Conservation (phyloP, 2,888 invertebrate genomes). For the Agrilus mali region DNA sequence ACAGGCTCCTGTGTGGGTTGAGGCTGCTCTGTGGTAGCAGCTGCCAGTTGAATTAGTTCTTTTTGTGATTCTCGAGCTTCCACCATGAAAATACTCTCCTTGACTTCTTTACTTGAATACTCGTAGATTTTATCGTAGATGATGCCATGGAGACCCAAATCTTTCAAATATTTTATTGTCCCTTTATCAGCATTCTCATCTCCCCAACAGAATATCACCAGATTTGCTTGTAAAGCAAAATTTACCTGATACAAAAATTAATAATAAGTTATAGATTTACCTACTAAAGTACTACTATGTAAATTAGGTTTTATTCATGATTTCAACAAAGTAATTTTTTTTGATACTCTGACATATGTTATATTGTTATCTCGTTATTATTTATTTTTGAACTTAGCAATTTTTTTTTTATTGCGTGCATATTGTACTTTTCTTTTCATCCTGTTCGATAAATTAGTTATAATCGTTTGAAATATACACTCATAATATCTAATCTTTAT, state of each 20-base stretch:
- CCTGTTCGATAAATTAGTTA: too few species aligned
- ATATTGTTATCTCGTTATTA: too few species aligned
- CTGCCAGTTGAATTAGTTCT: slow-evolving; percentile 39
- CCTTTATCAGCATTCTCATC: slow-evolving; percentile 86
- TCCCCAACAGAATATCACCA: slow-evolving; percentile 95
- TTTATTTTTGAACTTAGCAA: too few species aligned
- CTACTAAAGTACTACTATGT: too few species aligned
- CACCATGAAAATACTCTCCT: slow-evolving; percentile 72
- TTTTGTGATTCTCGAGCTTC: slow-evolving; percentile 67
- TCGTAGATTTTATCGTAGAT: slow-evolving; percentile 91
- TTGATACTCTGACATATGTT: too few species aligned
- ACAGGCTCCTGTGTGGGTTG: slow-evolving; percentile 6
- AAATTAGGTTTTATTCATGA: too few species aligned
- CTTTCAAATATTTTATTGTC: slow-evolving; percentile 74
- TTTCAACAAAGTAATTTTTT: too few species aligned
- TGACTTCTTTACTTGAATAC: slow-evolving; percentile 55
- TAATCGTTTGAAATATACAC: too few species aligned
- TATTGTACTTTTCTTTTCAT: too few species aligned
- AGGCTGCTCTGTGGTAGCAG: slow-evolving; percentile 24
- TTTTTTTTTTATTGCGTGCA: too few species aligned
- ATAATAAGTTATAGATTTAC: too few species aligned
- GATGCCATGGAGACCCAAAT: slow-evolving; percentile 85
- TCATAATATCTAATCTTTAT: too few species aligned
- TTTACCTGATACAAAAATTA: slow-evolving; percentile 43
- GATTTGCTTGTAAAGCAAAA: slow-evolving; percentile 62